These are phyloP conservation scores for Metaphire vulgaris DNA, from an alignment of 1,140 invertebrate species.

Conservation along the genomic window DNA sequence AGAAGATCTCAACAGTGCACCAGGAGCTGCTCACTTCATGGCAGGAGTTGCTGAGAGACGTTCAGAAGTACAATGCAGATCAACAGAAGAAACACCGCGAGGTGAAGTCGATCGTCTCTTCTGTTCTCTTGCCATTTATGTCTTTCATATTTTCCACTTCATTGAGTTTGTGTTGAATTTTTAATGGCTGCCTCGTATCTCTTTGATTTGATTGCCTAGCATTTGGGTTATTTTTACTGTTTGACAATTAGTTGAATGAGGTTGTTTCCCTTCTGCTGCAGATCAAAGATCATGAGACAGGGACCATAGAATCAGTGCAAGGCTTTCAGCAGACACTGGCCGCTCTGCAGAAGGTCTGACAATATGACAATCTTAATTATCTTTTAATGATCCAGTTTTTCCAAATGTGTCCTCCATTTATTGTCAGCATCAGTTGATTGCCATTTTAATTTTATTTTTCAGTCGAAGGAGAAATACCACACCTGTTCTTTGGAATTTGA, in stretches of 20 bases:
- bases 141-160: too few species aligned
- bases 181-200: too few species aligned
- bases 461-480: conserved; percentile 81
- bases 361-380: not conserved
- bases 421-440: not conserved
- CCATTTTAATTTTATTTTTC: conserved; percentile 35
- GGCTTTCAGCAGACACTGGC: conserved; percentile 77
- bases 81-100: conserved; percentile 89
- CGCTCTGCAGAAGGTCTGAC: conserved; percentile 55
- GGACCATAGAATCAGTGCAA: conserved; percentile 80
- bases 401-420: not conserved
- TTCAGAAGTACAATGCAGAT: conserved; percentile 86
- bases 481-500: conserved; percentile 76
- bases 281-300: conserved; percentile 87
- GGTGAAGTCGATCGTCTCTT: too few species aligned
- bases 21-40: conserved; percentile 85
- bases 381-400: not conserved
- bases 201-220: too few species aligned
- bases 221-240: too few species aligned
- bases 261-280: too few species aligned
- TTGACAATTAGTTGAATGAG: too few species aligned
- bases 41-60: conserved; percentile 85
- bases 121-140: too few species aligned
- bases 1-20: conserved; percentile 79
- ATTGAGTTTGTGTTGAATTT: too few species aligned